A percentile compares a stretch with the other conserved stretches of the same genome.
These are phyloP conservation scores for Meta bourneti DNA, from an alignment of 2,888 invertebrate species.

Conservation along the genomic window DNA sequence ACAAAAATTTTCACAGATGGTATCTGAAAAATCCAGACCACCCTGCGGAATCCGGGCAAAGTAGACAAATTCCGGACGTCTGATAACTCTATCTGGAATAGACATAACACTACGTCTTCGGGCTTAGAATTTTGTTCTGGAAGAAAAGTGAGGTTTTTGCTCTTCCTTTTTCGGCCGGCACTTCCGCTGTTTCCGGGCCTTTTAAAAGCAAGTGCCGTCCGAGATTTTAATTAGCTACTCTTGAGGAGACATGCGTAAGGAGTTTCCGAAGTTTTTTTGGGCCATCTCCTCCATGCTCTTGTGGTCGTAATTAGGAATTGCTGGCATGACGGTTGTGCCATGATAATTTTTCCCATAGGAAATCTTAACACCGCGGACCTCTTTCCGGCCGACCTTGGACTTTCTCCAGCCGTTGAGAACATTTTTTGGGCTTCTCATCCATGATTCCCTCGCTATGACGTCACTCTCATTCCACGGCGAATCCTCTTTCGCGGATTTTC, in stretches of 20 bases:
- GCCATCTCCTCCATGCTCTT: slow-evolving; percentile 61
- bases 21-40: no score
- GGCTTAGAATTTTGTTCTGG: no score
- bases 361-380: slow-evolving; percentile 66
- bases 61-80: no score
- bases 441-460: slow-evolving; percentile 69
- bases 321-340: slow-evolving; percentile 72
- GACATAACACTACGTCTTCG: no score
- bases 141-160: not conserved
- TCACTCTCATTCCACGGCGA: slow-evolving; percentile 60
- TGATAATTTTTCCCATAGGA: slow-evolving; percentile 76
- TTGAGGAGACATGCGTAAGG: slow-evolving; percentile 26
- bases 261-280: slow-evolving; percentile 27
- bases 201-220: slow-evolving; percentile 4
- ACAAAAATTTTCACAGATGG: no score
- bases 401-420: slow-evolving; percentile 70
- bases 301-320: slow-evolving; percentile 70
- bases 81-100: no score
- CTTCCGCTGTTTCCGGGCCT: not conserved
- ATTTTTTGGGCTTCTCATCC: slow-evolving; percentile 72
- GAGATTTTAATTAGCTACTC: slow-evolving; percentile 49
- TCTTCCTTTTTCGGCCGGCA: not conserved
- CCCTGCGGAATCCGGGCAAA: no score
- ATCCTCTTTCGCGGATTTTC: not conserved
- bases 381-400: slow-evolving; percentile 75